phyloP scores from a whole-genome alignment of 2,888 invertebrate genomes.

The Meghimatium bilineatum region DNA sequence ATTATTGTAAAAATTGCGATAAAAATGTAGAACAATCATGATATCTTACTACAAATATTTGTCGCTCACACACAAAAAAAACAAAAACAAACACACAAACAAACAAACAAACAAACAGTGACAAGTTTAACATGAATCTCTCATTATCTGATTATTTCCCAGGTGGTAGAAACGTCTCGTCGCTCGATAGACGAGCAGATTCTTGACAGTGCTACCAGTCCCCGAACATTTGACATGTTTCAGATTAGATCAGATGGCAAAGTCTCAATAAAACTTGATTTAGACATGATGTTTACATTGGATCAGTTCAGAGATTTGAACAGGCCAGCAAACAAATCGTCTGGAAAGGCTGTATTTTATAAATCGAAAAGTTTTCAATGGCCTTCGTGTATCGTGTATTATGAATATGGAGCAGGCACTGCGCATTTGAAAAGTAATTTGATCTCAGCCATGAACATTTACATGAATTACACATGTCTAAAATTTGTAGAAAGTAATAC shows the following conservation, averaged over 20 bases:
- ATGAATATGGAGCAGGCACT: not conserved
- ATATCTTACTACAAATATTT: too few relatives aligned
- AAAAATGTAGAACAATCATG: too few relatives aligned
- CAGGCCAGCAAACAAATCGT: not conserved
- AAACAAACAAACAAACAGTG: too few relatives aligned
- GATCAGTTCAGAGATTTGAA: not conserved
- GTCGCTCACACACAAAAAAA: too few relatives aligned
- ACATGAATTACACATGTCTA: not conserved
- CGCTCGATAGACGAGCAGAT: not conserved
- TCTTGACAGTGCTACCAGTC: not conserved
- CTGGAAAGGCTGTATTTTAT: not conserved
- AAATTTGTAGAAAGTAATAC: not conserved
- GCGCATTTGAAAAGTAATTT: not conserved
- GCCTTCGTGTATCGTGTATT: not conserved
- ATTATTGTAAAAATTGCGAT: too few relatives aligned
- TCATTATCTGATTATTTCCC: too few relatives aligned
- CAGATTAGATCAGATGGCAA: not conserved
- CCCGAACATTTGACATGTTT: not conserved
- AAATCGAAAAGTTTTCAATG: not conserved
- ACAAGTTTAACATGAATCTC: too few relatives aligned
- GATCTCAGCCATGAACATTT: not conserved
- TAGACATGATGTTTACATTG: not conserved
- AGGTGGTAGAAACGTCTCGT: not conserved
- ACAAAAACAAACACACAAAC: too few relatives aligned
- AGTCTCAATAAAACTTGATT: not conserved